Base-by-base conservation (phyloP, 2,888 invertebrate species). In the Thera britannica region DNA sequence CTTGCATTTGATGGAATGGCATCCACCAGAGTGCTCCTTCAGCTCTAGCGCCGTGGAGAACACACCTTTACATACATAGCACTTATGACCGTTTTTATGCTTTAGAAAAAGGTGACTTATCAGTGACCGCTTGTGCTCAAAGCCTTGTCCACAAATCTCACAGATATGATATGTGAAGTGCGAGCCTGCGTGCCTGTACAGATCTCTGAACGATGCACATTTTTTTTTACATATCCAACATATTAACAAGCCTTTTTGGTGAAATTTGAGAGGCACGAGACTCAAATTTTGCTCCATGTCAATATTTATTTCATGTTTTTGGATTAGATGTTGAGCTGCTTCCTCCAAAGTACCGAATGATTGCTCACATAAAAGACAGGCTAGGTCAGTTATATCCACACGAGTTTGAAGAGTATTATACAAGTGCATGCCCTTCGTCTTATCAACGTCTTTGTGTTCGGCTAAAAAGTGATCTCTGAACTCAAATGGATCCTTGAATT, bases 101-200 rank as follows among this genome's bases (percentile, higher is more conserved):
- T 11, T 65, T 11, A 9, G 54, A 35, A 12, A 41, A 35, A 34
- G 8, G 44, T 68, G 68, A 46, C 7, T 3, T 35, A 11, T 61
- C 35, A 68, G 36, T 41, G 52, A n/a, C 46, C 34, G 8, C 0
- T 23, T 36, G 11, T 49, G 55, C 55, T 65, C 68, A 35, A 55
- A 65, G 5, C 44, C 48, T 41, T 58, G 54, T 11, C 68, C 68
- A 36, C 68, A 68, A 55, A 65, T 62, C 52, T 75, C 71, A 52
- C 77, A 77, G 6, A 77, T 68, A 38, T 70, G 55, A n/a, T 57
- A 62, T 0, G 54, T 11, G 64, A 62, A 76, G 55, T 76, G 75
- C 5, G 62, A 60, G 34, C 71, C 71, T 7, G 75, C 63, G 51
- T 77, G 76, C 6, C 68, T 62, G 49, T 72, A 70, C 23, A 77